Percentiles rank a stretch among this genome's conserved stretches.
Evolutionary conservation across 2,113 vertebrate genomes (phyloP).

Genomic region (Connochaetes taurinus): DNA sequence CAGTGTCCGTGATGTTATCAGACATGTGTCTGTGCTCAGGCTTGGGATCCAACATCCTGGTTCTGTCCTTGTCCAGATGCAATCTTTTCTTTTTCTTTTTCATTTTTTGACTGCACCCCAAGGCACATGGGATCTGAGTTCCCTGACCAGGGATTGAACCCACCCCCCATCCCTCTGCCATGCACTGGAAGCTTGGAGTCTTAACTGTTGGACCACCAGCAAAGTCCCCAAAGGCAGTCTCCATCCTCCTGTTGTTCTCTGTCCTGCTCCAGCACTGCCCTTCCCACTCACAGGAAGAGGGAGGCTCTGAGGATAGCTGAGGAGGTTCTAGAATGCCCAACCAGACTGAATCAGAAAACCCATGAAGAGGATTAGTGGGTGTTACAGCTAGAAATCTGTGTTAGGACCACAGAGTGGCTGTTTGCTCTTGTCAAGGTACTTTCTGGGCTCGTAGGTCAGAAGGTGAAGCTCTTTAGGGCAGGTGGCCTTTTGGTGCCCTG

Average conservation of each 20-base stretch:
- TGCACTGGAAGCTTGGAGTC: background rate
- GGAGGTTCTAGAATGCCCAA: rapidly evolving
- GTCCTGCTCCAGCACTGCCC: no score
- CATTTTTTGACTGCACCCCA: background rate
- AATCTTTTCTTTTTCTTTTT: background rate
- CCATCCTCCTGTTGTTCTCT: background rate
- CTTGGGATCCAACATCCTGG: no score
- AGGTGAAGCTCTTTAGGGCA: background rate
- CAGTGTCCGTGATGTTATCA: background rate
- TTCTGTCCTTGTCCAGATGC: background rate
- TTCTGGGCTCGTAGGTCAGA: background rate
- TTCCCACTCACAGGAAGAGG: background rate
- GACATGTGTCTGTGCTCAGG: background rate
- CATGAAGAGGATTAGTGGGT: rapidly evolving
- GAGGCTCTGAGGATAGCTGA: rapidly evolving
- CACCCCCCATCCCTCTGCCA: rapidly evolving
- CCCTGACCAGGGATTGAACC: background rate
- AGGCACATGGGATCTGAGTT: background rate
- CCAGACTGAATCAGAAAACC: background rate
- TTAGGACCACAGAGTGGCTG: rapidly evolving
- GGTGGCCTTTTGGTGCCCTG: background rate
- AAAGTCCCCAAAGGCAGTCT: background rate
- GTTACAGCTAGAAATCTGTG: no score
- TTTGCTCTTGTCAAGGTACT: background rate
- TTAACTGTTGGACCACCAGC: background rate